Evolutionary conservation across 2,113 vertebrate species (phyloP).

Genomic region (Sceloporus undulatus): DNA sequence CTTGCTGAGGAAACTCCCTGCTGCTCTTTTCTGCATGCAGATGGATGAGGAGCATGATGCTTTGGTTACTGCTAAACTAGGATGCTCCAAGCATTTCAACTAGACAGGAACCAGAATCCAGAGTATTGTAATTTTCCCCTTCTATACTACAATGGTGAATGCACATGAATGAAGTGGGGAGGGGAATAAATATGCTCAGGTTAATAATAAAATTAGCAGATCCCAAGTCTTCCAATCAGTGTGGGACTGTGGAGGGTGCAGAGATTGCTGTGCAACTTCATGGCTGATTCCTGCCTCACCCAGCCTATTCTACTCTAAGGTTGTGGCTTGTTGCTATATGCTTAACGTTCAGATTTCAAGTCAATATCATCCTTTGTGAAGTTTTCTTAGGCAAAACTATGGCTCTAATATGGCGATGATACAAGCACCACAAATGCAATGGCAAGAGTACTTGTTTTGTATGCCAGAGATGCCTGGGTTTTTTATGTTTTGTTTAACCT

Average conservation of each 20-base stretch:
- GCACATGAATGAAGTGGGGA: neutral
- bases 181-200: neutral
- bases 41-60: too few species aligned
- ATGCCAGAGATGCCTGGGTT: too few species aligned
- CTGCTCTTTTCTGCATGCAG: too few species aligned
- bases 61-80: neutral
- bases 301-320: neutral
- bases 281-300: neutral
- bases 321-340: neutral
- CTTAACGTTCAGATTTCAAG: neutral
- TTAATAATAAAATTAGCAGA: neutral
- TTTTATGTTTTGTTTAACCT: neutral
- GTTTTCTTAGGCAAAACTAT: neutral
- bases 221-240: neutral
- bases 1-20: too few species aligned
- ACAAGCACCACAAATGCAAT: neutral
- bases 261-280: neutral
- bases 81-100: neutral
- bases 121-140: neutral
- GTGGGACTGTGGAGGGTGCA: neutral
- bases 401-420: neutral
- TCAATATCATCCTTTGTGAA: neutral
- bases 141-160: neutral
- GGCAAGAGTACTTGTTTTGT: neutral
- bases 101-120: neutral